Evolutionary conservation across 2,797 vertebrate genomes (phyloP).

Genomic region (Macropodus opercularis): DNA sequence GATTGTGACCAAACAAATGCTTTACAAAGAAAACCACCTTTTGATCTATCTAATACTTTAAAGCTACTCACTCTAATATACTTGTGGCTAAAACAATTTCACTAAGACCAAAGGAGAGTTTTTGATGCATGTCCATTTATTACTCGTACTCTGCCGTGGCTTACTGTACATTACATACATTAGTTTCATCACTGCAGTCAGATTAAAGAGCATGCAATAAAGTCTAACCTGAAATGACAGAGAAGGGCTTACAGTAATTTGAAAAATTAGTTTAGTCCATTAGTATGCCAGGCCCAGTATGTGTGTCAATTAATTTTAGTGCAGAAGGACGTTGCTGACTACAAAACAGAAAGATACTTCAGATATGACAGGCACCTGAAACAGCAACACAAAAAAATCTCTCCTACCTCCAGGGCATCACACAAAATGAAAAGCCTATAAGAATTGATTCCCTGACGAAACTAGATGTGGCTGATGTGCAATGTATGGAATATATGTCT

Average conservation of each 20-base stretch:
- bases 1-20: constrained; percentile 39
- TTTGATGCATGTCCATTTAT: constrained; percentile 2
- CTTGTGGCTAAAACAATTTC: constrained; percentile 1
- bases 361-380: constrained; percentile 71
- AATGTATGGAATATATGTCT: constrained; percentile 79
- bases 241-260: constrained; percentile 56
- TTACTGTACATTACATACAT: constrained; percentile 35
- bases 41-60: constrained; percentile 19
- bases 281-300: constrained; percentile 66
- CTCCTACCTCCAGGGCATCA: constrained; percentile 61
- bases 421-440: constrained; percentile 78
- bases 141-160: not conserved
- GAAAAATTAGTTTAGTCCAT: constrained; percentile 66
- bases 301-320: constrained; percentile 68
- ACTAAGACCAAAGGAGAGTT: constrained; percentile 1
- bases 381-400: constrained; percentile 61
- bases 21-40: constrained; percentile 18
- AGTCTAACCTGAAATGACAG: constrained; percentile 59
- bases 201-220: constrained; percentile 62
- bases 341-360: constrained; percentile 58
- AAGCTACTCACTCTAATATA: constrained; percentile 5
- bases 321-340: constrained; percentile 63
- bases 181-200: constrained; percentile 56
- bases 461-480: constrained; percentile 73
- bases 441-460: constrained; percentile 80